Base-by-base conservation (phyloP, 2,113 vertebrate genomes). In the Promerops cafer region DNA sequence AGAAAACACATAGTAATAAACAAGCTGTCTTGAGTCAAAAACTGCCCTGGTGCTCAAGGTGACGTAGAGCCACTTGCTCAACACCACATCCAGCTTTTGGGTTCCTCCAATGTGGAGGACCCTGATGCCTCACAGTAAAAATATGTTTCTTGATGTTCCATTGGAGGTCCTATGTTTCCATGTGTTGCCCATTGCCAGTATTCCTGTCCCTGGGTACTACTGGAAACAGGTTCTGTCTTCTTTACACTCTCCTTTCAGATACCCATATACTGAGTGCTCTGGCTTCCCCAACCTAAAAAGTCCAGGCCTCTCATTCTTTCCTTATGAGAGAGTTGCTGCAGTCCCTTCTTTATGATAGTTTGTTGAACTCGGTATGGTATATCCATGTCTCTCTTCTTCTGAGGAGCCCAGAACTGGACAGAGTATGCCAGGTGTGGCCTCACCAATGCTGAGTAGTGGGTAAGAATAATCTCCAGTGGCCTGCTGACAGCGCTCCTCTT, bases 321-420 rank as follows among this genome's bases (percentile, higher is more conserved):
- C 3, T 59, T 35, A 9, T 1, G 39, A 18, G 12, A 59, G 5
- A 30, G 2, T 24, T 52, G 10, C 5, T 77, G 11, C 24, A 40
- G 13, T 27, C 10, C n/a, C 35, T 65, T 78, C 39, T 70, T 66
- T 1, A 2, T 24, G 16, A 20, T 31, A 5, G 28, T 57, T 70
- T 1, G 0, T 14, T 63, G 23, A 16, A 39, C 18, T 78, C 30
- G 61, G 4, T 50, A 4, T 5, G 11, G 7, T 24, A 8, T 10
- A 54, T 42, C 22, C 15, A 49, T 7, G 6, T 8, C 3, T 50
- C 10, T 45, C 9, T 33, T 63, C 3, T 52, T 39, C 16, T 28
- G 9, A 42, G 40, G 33, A 88, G 15, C 13, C 10, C 45, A 60
- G 49, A 74, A 52, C 10, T 20, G 24, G 10, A 47, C 24, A 13